Base-by-base conservation (phyloP, 2,113 vertebrate species). In the Brachionichthys hirsutus region DNA sequence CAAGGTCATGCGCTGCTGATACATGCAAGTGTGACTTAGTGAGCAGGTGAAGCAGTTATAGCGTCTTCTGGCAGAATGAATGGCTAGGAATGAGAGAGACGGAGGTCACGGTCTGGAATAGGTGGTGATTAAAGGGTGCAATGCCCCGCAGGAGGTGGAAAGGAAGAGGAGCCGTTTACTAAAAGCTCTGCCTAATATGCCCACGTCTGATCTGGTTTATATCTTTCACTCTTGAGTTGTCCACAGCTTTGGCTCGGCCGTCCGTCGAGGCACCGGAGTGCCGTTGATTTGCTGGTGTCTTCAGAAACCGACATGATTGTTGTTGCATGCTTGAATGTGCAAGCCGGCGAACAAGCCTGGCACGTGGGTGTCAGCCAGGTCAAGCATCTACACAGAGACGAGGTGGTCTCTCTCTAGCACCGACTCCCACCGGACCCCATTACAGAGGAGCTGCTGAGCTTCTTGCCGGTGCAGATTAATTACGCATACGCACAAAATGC, bases 381-480 rank as follows among this genome's bases (percentile, higher is more conserved):
- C 86, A 85, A 51, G 35, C 79, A 69, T 84, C 73, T 82, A 67
- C 74, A 85, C 78, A 72, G 62, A 55, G 35, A 47, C 41, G 58
- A 73, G 72, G 58, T 66, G 38, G 70, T 85, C 77, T 83, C 78
- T 83, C 78, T 68, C 45, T 35, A 38, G 75, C 76, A 61, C 74
- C 57, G 47, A 44, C 69, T 90, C 89, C 89, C 91, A 79, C 73
- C 54, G 87, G 89, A 88, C 75, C 88, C 89, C 80, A 90, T 91
- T 91, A 91, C 82, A 78, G 86, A 75, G 66, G 75, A 81, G 74
- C 73, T 86, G 70, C 65, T 50, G 77, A 70, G 64, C 70, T 75
- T 57, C 50, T 22, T 60, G 67, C 61, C 59, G 59, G 65, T 68
- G 77, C 70, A 74, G 64, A 77, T 79, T 80, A 84, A 83, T 86